phyloP scores from a whole-genome alignment of 2,888 invertebrate species.

The Eupithecia tripunctaria region DNA sequence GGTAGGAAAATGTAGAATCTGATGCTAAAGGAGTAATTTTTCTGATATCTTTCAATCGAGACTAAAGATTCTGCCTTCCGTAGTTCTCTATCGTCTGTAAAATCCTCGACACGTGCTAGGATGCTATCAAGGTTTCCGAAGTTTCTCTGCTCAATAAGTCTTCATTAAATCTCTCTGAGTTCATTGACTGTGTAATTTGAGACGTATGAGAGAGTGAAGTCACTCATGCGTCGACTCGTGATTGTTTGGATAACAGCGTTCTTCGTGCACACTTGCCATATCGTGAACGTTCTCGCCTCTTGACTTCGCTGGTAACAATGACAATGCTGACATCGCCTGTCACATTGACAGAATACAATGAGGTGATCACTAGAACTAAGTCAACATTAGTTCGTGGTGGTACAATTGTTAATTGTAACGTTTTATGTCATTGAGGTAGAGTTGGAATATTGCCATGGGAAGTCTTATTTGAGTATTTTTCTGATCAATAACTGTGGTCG shows the following conservation, averaged over 20 bases:
- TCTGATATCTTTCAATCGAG: neutral
- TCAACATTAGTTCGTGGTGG: neutral
- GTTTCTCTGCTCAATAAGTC: neutral
- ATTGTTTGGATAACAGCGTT: constrained; percentile 43
- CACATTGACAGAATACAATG: neutral
- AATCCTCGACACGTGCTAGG: neutral
- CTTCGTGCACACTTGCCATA: constrained; percentile 27
- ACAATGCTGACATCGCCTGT: neutral
- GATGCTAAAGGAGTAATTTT: neutral
- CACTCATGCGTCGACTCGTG: constrained; percentile 37
- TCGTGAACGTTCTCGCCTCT: neutral
- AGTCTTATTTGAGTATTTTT: neutral
- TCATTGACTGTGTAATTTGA: constrained; percentile 29
- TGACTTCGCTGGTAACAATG: neutral
- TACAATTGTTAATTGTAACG: neutral
- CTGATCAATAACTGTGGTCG: neutral
- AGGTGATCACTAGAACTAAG: neutral
- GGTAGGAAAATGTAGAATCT: neutral
- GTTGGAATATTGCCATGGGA: neutral
- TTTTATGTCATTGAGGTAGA: neutral
- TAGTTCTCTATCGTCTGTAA: neutral
- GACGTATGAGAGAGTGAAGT: constrained; percentile 41
- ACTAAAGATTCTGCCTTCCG: neutral
- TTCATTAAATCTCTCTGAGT: constrained; percentile 20
- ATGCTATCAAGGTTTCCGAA: neutral